Conservation (phyloP, 2,113 vertebrate species). For the Gavia stellata region DNA sequence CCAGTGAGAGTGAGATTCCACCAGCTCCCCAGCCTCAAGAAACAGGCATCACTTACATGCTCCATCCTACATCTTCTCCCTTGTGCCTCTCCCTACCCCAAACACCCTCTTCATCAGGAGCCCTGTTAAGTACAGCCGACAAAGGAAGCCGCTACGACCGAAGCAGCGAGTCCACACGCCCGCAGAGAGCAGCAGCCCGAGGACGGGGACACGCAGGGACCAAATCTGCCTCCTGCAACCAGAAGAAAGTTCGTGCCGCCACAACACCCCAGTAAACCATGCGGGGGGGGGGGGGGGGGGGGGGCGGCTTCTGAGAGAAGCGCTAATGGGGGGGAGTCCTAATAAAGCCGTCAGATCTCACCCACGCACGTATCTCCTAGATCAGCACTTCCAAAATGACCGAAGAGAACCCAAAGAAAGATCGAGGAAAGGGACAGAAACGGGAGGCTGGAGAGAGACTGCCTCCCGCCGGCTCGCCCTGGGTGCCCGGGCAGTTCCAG, state of each 20-base stretch:
- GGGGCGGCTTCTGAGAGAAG: neutral
- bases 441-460: neutral
- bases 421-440: neutral
- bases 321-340: neutral
- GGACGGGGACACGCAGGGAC: neutral
- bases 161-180: neutral
- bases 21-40: neutral
- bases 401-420: neutral
- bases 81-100: neutral
- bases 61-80: neutral
- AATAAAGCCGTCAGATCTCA: neutral
- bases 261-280: neutral
- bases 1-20: neutral
- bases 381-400: conserved; percentile 29
- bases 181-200: neutral
- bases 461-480: neutral
- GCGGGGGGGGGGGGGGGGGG: neutral
- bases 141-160: neutral
- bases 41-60: neutral
- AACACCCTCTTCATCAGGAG: neutral
- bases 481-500: neutral
- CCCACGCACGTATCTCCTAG: neutral
- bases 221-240: neutral
- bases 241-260: conserved; percentile 29
- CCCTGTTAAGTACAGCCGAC: neutral